Percentiles rank a stretch among this genome's conserved stretches.
phyloP scores from a whole-genome alignment of 1,140 invertebrate genomes.

The Neodiprion virginianus region DNA sequence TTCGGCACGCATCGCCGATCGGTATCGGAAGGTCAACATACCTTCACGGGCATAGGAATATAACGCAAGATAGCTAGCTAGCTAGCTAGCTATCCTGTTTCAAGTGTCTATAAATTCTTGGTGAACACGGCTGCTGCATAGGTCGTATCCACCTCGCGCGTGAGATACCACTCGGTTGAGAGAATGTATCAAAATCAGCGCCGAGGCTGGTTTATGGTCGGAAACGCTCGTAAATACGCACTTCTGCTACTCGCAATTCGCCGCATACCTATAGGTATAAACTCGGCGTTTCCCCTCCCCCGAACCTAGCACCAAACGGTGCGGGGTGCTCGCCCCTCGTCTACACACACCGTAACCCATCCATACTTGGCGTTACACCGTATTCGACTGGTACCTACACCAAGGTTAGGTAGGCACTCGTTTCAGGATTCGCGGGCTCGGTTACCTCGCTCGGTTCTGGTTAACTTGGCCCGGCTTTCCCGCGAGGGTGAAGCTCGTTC shows the following conservation, averaged over 20 bases:
- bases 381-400: too few species aligned
- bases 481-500: too few species aligned
- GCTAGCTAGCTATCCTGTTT: slow-evolving; percentile 24
- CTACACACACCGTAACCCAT: neutral
- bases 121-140: slow-evolving; percentile 53
- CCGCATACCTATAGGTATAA: slow-evolving; percentile 18
- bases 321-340: neutral
- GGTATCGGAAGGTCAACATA: neutral
- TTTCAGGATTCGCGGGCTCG: too few species aligned
- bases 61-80: slow-evolving; percentile 45
- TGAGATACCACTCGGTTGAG: slow-evolving; percentile 60
- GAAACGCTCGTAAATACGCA: slow-evolving; percentile 64
- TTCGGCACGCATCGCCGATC: neutral
- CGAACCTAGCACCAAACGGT: too few species aligned
- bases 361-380: too few species aligned
- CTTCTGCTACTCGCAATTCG: slow-evolving; percentile 54
- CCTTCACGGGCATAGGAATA: slow-evolving; percentile 5
- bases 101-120: slow-evolving; percentile 56
- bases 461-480: too few species aligned
- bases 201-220: slow-evolving; percentile 64
- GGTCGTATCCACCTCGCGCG: slow-evolving; percentile 59
- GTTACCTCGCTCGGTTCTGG: too few species aligned
- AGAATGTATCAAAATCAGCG: slow-evolving; percentile 65
- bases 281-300: too few species aligned
- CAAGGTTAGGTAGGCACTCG: too few species aligned